Base-by-base conservation (phyloP, 2,113 vertebrate genomes). In the Oceanites oceanicus region DNA sequence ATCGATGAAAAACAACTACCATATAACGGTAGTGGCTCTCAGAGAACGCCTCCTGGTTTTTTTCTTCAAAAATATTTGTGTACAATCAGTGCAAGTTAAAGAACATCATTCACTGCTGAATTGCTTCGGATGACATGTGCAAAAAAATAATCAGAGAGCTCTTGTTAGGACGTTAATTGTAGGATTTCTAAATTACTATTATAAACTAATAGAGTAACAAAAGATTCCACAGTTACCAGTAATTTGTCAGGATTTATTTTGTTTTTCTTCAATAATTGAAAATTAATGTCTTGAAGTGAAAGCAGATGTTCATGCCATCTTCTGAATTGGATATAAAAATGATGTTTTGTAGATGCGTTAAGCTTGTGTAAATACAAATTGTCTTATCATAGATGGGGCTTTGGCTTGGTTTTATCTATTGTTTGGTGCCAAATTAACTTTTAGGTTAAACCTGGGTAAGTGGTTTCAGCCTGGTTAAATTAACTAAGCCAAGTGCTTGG, bases 251-350 rank as follows among this genome's bases (percentile, higher is more conserved):
- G 97, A 98, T 98, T 98, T 98, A 98, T 98, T 98, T 97, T 98
- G 98, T 98, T 98, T 98, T 98, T 98, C 98, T 98, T 98, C 98
- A 98, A 98, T 98, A 98, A 98, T 98, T 98, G 98, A 98, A 98
- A 98, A 98, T 98, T 98, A 98, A 98, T 98, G 98, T 98, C 98
- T 98, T 98, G 98, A 98, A 98, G 97, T 98, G 98, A 98, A 98
- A 98, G 98, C 98, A 98, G 98, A 98, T 98, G 98, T 98, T 98
- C 98, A 80, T 97, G 98, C 97, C 98, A 98, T 98, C 97, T 91
- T 98, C 96, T 98, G 98, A 98, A 97, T 88, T 97, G 97, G 97
- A 97, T 98, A 90, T 96, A 97, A 97, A 98, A 98, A 93, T 97
- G 97, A 95, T 97, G 97, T 95, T 98, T 97, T 97, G 92, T 96